phyloP scores from a whole-genome alignment of 2,888 invertebrate species.

The Netelia virgata region DNA sequence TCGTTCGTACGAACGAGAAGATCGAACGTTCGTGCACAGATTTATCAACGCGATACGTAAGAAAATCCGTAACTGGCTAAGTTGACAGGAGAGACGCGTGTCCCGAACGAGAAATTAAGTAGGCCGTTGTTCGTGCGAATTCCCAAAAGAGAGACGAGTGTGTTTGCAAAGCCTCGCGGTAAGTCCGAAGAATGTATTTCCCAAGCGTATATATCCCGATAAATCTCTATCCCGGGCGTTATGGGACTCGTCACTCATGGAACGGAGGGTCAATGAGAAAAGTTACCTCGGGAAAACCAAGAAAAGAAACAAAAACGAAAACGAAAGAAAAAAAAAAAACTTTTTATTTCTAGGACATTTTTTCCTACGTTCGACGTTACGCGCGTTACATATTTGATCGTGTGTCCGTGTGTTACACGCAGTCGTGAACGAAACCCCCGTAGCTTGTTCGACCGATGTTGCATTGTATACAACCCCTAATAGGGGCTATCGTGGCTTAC shows the following conservation, averaged over 20 bases:
- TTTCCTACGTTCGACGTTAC: background rate
- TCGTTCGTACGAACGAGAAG: too few relatives aligned
- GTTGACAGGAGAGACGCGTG: slow-evolving; percentile 28
- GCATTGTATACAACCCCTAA: too few relatives aligned
- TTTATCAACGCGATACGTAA: too few relatives aligned
- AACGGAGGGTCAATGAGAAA: slow-evolving; percentile 22
- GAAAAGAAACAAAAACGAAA: background rate
- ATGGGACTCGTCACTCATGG: slow-evolving; percentile 17
- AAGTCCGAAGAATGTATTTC: slow-evolving; percentile 59
- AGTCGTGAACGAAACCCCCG: too few relatives aligned
- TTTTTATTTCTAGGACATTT: background rate
- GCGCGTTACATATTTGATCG: too few relatives aligned
- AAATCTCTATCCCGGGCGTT: slow-evolving; percentile 53
- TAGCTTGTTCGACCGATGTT: too few relatives aligned
- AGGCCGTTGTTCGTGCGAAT: slow-evolving; percentile 35
- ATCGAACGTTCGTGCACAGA: too few relatives aligned
- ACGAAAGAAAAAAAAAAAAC: background rate
- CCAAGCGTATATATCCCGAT: slow-evolving; percentile 66
- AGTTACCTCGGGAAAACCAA: slow-evolving; percentile 24
- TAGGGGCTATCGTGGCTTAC: too few relatives aligned
- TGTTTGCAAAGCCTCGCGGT: slow-evolving; percentile 43
- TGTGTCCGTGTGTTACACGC: too few relatives aligned
- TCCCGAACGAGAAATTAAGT: slow-evolving; percentile 55
- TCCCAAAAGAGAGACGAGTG: slow-evolving; percentile 30
- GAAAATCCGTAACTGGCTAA: slow-evolving; percentile 49